Evolutionary conservation across 2,888 invertebrate genomes (phyloP).

Genomic region (Glomeris marginata): DNA sequence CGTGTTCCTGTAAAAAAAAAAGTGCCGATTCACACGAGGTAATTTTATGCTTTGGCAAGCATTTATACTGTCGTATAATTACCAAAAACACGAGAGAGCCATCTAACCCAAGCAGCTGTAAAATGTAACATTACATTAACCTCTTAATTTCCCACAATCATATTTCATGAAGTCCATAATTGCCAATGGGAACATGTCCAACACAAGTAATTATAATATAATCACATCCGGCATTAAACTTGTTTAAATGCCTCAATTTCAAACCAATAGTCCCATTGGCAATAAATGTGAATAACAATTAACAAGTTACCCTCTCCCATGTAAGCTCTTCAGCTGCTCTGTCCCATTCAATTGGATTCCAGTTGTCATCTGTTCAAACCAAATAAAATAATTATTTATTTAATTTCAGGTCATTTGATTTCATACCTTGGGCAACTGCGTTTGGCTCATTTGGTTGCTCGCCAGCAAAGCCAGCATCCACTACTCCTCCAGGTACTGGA

Average conservation of each 20-base stretch:
- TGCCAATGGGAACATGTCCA: background rate
- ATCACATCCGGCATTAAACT: too few species aligned
- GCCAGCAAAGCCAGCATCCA: slow-evolving; percentile 8
- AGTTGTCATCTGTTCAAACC: slow-evolving; percentile 62
- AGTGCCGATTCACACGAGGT: background rate
- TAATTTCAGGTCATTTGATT: too few species aligned
- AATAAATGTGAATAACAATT: too few species aligned
- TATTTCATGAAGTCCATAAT: too few species aligned
- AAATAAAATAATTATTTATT: background rate
- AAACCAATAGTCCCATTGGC: too few species aligned
- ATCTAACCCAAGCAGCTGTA: slow-evolving; percentile 76
- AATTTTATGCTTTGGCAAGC: background rate
- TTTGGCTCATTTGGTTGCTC: slow-evolving; percentile 1
- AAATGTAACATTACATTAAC: slow-evolving; percentile 14
- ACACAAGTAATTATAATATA: too few species aligned
- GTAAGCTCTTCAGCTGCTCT: slow-evolving; percentile 93
- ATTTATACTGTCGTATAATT: slow-evolving; percentile 18
- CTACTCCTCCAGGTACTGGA: slow-evolving; percentile 10
- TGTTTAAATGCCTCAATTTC: too few species aligned
- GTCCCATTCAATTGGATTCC: slow-evolving; percentile 99
- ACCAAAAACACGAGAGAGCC: slow-evolving; percentile 84
- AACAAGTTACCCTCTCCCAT: slow-evolving; percentile 54
- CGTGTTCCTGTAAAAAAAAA: slow-evolving; percentile 61
- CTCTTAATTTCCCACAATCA: too few species aligned
- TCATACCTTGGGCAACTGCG: too few species aligned